Percentiles rank a stretch among this genome's conserved stretches.
Evolutionary conservation across 2,797 vertebrate genomes (phyloP).

Genomic region (Rhadinocentrus ornatus): DNA sequence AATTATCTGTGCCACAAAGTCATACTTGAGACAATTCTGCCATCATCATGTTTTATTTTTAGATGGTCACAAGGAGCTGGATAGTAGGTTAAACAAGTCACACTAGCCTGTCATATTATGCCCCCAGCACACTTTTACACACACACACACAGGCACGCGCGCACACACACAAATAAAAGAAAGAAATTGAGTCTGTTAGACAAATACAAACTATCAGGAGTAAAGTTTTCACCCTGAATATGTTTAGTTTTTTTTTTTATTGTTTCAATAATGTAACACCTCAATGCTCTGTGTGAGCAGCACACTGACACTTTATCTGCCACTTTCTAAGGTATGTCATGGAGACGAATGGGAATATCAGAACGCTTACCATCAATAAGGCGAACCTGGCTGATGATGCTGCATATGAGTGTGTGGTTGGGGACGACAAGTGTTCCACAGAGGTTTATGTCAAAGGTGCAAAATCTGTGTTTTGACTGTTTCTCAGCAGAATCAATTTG

Average conservation of each 20-base stretch:
- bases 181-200: not conserved
- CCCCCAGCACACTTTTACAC: constrained; percentile 31
- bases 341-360: constrained; percentile 86
- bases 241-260: not conserved
- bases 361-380: constrained; percentile 89
- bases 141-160: too few species aligned
- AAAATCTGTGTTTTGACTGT: not conserved
- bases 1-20: constrained; percentile 62
- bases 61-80: constrained; percentile 59
- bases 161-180: constrained; percentile 6
- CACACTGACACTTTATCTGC: constrained; percentile 1
- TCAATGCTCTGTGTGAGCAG: not conserved
- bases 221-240: not conserved
- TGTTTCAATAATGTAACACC: not conserved
- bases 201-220: not conserved
- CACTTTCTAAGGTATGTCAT: constrained; percentile 85
- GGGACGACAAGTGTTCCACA: constrained; percentile 88
- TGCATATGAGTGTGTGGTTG: constrained; percentile 88
- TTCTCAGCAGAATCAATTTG: not conserved
- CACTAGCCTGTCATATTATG: constrained; percentile 47
- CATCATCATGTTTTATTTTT: constrained; percentile 74
- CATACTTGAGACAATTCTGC: constrained; percentile 48
- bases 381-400: constrained; percentile 88
- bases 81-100: constrained; percentile 28
- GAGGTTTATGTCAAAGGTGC: constrained; percentile 93